Percentiles rank a stretch among this genome's conserved stretches.
These are phyloP conservation scores for Anarhynchus alexandrinus DNA, from an alignment of 2,113 vertebrate genomes.

Conservation along the genomic window DNA sequence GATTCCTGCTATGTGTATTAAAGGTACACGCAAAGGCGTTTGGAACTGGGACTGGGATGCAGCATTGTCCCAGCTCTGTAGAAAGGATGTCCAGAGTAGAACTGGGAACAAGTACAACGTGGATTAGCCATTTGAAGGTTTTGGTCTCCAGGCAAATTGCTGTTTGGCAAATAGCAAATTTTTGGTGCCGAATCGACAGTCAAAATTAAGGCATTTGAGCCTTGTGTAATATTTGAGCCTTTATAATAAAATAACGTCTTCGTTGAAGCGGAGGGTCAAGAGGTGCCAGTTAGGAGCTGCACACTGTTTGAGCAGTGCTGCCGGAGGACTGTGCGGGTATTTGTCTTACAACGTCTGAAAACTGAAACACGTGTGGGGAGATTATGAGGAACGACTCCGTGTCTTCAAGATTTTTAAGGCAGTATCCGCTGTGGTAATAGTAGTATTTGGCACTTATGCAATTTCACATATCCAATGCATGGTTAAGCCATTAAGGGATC, in stretches of 20 bases:
- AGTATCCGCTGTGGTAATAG: not conserved
- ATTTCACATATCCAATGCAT: accelerated
- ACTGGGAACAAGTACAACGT: not conserved
- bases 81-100: not conserved
- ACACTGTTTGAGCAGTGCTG: not conserved
- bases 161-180: not conserved
- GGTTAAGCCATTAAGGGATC: not conserved
- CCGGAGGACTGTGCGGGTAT: not conserved
- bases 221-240: not conserved
- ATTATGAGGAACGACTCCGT: not conserved
- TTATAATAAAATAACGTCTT: not conserved
- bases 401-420: not conserved
- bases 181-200: not conserved
- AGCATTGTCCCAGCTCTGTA: not conserved
- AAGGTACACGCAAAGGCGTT: not conserved
- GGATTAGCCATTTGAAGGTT: not conserved
- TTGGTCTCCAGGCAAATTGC: not conserved
- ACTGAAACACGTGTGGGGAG: not conserved
- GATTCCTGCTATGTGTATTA: not conserved
- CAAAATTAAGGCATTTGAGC: not conserved
- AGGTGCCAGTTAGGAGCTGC: not conserved
- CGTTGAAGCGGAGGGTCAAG: not conserved
- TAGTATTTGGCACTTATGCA: not conserved
- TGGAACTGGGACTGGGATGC: not conserved
- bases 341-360: not conserved